phyloP scores from a whole-genome alignment of 1,140 invertebrate genomes.

The Papilio polytes region DNA sequence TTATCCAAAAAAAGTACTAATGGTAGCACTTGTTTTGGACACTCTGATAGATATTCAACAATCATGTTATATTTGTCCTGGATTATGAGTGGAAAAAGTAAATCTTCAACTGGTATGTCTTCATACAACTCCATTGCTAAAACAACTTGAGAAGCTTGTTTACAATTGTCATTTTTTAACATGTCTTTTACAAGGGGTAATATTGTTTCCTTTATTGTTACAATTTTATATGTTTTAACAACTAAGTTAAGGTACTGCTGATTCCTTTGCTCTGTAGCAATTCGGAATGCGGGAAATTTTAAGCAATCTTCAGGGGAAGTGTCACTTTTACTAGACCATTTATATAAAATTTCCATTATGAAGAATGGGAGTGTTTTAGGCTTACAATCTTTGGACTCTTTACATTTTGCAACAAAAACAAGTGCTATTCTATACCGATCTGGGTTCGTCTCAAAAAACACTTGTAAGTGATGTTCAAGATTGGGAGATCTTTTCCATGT shows the following conservation, averaged over 20 bases:
- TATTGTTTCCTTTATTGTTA: constrained; percentile 65
- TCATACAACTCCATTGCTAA: constrained; percentile 86
- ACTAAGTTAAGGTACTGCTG: constrained; percentile 67
- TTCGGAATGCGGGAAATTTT: constrained; percentile 73
- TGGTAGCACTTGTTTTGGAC: constrained; percentile 84
- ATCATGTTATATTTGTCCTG: constrained; percentile 89
- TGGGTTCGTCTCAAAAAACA: constrained; percentile 54
- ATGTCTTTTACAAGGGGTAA: constrained; percentile 71
- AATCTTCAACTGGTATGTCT: constrained; percentile 86
- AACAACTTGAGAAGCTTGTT: constrained; percentile 87
- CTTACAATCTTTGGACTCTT: constrained; percentile 76
- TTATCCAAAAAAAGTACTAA: constrained; percentile 87
- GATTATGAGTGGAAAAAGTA: constrained; percentile 89
- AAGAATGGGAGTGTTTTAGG: constrained; percentile 74
- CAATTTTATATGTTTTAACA: constrained; percentile 68
- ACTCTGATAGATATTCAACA: constrained; percentile 87
- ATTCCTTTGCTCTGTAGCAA: constrained; percentile 72
- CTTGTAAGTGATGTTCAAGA: constrained; percentile 62
- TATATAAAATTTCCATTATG: constrained; percentile 69
- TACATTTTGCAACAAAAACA: constrained; percentile 70
- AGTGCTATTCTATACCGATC: constrained; percentile 68
- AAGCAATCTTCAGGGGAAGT: constrained; percentile 57
- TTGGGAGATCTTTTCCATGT: constrained; percentile 74
- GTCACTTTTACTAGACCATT: constrained; percentile 61
- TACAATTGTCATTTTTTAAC: constrained; percentile 74